Percentiles rank a stretch among this genome's conserved stretches.
Conservation (phyloP, 2,113 vertebrate species). For the Daphoenositta chrysoptera region DNA sequence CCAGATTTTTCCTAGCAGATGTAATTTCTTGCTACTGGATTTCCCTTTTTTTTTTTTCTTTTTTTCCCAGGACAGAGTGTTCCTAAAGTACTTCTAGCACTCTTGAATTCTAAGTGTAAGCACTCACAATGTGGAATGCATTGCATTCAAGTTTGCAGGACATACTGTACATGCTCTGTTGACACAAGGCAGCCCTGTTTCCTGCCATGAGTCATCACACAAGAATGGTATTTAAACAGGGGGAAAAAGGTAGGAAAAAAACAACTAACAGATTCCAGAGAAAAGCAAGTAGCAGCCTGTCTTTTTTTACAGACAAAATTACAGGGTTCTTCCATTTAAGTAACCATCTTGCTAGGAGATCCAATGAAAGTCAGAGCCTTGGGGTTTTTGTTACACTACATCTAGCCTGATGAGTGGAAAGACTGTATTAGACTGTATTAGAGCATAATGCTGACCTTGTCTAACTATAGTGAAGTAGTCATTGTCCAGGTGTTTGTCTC, state of each 20-base stretch:
- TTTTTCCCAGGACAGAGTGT: not conserved
- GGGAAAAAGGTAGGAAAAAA: not conserved
- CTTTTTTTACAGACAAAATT: not conserved
- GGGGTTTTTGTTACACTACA: not conserved
- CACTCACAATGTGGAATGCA: not conserved
- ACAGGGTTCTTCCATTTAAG: not conserved
- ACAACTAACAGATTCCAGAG: not conserved
- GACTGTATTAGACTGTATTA: not conserved
- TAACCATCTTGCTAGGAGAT: not conserved
- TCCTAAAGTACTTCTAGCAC: not conserved
- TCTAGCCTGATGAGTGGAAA: not conserved
- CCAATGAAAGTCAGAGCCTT: not conserved
- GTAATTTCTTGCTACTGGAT: not conserved
- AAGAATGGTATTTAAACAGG: not conserved
- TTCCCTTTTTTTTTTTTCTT: not conserved
- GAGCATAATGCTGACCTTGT: not conserved
- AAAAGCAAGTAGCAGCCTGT: not conserved
- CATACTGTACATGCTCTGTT: not conserved
- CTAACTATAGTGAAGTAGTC: not conserved
- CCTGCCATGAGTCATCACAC: slow-evolving; percentile 22
- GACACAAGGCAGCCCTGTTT: slow-evolving; percentile 1
- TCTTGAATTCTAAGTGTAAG: not conserved
- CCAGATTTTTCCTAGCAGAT: not conserved
- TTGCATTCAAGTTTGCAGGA: not conserved
- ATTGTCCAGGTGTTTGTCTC: not conserved